phyloP scores from a whole-genome alignment of 2,113 vertebrate species.

The Cyprinodon brontotheroides region DNA sequence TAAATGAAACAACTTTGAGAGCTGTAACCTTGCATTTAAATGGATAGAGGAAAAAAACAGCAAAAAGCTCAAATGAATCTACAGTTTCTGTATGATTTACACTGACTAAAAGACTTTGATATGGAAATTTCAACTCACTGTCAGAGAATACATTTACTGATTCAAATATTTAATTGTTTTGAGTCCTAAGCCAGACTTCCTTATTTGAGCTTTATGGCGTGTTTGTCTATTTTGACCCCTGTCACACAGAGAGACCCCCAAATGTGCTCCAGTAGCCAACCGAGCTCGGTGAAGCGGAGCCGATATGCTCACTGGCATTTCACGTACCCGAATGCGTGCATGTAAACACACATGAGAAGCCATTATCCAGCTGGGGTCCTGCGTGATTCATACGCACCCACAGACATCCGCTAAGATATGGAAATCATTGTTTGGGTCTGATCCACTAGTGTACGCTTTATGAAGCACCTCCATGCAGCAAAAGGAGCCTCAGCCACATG shows the following conservation, averaged over 20 bases:
- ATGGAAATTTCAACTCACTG: constrained; percentile 5
- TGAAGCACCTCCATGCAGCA: constrained; percentile 25
- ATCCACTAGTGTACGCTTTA: constrained; percentile 39
- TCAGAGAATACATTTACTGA: constrained; percentile 15
- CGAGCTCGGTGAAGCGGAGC: constrained; percentile 87
- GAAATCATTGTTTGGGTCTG: constrained; percentile 57
- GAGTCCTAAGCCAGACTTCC: constrained; percentile 69
- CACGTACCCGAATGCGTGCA: constrained; percentile 67
- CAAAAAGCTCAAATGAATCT: not conserved
- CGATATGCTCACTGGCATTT: constrained; percentile 95
- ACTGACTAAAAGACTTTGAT: constrained; percentile 1
- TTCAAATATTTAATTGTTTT: constrained; percentile 63
- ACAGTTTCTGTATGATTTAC: not conserved
- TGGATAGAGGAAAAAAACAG: constrained; percentile 37
- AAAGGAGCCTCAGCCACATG: constrained; percentile 19
- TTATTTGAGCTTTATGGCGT: constrained; percentile 50
- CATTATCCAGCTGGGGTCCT: constrained; percentile 71
- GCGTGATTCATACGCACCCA: constrained; percentile 26
- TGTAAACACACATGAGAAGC: constrained; percentile 71
- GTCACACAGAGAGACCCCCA: constrained; percentile 75
- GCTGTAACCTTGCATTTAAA: constrained; percentile 32
- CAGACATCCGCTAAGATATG: constrained; percentile 47
- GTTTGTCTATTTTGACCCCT: constrained; percentile 63
- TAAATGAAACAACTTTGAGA: constrained; percentile 18
- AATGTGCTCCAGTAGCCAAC: constrained; percentile 73